phyloP scores from a whole-genome alignment of 2,113 vertebrate genomes.

The Heterotis niloticus region DNA sequence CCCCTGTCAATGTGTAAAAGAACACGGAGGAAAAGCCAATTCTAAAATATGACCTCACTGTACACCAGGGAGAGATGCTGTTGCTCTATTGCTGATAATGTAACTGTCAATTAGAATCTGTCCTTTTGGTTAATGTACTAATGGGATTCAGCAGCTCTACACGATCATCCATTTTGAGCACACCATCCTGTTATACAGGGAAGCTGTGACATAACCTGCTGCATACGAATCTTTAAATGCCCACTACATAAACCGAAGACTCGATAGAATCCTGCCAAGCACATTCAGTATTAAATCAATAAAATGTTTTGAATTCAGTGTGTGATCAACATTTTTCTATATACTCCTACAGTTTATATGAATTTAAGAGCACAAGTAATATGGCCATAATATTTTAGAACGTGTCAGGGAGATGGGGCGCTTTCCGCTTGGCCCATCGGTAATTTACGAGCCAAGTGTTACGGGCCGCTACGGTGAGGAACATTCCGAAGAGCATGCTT shows the following conservation, averaged over 20 bases:
- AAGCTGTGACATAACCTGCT: neutral
- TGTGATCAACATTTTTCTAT: neutral
- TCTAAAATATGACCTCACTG: conserved; percentile 6
- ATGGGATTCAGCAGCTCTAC: neutral
- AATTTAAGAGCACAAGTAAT: neutral
- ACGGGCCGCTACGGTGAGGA: neutral
- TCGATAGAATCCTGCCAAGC: neutral
- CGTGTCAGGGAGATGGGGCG: neutral
- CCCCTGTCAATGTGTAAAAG: neutral
- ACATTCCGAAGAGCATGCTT: neutral
- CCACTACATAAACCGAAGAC: neutral
- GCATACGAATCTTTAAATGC: neutral
- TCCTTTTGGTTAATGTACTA: conserved; percentile 25
- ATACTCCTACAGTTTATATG: neutral
- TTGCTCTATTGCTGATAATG: neutral
- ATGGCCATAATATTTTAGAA: neutral
- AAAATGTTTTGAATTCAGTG: neutral
- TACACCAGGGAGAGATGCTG: neutral
- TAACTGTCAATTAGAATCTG: conserved; percentile 13
- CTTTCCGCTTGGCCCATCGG: neutral
- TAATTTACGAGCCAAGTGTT: neutral
- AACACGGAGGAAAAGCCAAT: neutral
- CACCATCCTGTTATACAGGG: neutral
- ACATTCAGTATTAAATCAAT: neutral
- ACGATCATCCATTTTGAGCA: conserved; percentile 14